Percentiles rank a stretch among this genome's conserved stretches.
These are phyloP conservation scores for Drosophila pegasa DNA, from an alignment of 2,888 invertebrate species.

Conservation along the genomic window DNA sequence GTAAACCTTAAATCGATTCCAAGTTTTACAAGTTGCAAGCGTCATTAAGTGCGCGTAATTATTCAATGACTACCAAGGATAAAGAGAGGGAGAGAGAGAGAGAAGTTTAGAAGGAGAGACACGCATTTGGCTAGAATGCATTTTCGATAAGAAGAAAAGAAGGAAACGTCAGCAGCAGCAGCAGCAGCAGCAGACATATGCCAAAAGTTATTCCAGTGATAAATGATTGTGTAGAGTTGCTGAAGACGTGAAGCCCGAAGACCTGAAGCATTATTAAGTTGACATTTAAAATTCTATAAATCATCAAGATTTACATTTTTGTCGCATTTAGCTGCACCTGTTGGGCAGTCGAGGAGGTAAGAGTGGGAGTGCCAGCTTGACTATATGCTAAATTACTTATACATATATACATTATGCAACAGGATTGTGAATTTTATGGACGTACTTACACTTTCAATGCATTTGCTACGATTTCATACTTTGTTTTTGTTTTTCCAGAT, in stretches of 20 bases:
- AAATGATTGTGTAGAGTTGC: constrained; percentile 42
- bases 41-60: constrained; percentile 83
- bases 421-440: constrained; percentile 27
- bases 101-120: constrained; percentile 9
- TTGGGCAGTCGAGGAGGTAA: constrained; percentile 39
- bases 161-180: constrained; percentile 5
- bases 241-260: not conserved
- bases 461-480: constrained; percentile 23
- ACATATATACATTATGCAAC: constrained; percentile 53
- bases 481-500: constrained; percentile 86
- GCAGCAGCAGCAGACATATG: constrained; percentile 45
- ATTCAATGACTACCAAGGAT: constrained; percentile 74
- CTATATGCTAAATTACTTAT: constrained; percentile 54
- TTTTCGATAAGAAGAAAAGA: constrained; percentile 14
- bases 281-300: constrained; percentile 75
- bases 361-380: not conserved
- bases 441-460: constrained; percentile 71
- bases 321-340: constrained; percentile 77
- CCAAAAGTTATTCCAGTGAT: constrained; percentile 53
- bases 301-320: constrained; percentile 77
- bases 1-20: constrained; percentile 41
- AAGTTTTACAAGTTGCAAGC: constrained; percentile 57
- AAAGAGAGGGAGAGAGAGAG: not conserved
- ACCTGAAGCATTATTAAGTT: constrained; percentile 58
- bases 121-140: constrained; percentile 58